These are phyloP conservation scores for Menidia beryllina DNA, from an alignment of 2,113 vertebrate genomes.

Conservation along the genomic window DNA sequence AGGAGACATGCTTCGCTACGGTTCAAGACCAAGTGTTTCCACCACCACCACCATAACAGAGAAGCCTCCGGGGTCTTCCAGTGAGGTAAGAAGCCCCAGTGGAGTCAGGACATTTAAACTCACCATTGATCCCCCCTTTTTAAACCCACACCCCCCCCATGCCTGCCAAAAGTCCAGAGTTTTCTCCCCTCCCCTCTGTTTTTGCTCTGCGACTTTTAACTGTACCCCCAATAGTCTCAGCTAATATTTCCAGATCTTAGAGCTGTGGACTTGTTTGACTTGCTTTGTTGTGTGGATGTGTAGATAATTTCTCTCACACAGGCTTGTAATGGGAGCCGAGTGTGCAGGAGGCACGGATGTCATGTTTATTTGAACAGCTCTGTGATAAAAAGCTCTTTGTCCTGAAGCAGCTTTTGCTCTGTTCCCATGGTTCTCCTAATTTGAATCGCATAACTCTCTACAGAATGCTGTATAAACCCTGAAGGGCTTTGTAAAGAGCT, in stretches of 20 bases:
- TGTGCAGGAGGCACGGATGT: constrained; percentile 62
- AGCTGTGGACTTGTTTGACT: background rate
- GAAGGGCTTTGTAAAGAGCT: background rate
- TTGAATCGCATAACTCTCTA: background rate
- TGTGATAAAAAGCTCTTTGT: constrained; percentile 59
- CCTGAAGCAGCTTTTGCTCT: constrained; percentile 22
- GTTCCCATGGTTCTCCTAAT: constrained; percentile 7
- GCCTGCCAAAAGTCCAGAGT: background rate
- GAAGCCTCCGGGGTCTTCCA: constrained; percentile 53
- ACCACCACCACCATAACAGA: constrained; percentile 73
- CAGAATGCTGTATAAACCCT: background rate
- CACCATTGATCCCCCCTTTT: constrained; percentile 1
- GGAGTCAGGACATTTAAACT: constrained; percentile 4
- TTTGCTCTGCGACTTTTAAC: constrained; percentile 16
- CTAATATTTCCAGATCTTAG: constrained; percentile 5
- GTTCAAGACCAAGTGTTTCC: constrained; percentile 62
- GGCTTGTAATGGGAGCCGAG: constrained; percentile 65
- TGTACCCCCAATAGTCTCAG: constrained; percentile 18
- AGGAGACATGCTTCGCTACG: constrained; percentile 79
- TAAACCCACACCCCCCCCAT: background rate
- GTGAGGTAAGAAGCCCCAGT: constrained; percentile 73
- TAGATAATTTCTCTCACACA: constrained; percentile 53
- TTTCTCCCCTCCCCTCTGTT: constrained; percentile 22
- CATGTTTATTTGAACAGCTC: constrained; percentile 82
- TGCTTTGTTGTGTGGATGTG: constrained; percentile 52